Evolutionary conservation across 1,140 invertebrate genomes (phyloP), one percentile per base, ranked within the genome.

Genomic region (Nixonia krombeini): DNA sequence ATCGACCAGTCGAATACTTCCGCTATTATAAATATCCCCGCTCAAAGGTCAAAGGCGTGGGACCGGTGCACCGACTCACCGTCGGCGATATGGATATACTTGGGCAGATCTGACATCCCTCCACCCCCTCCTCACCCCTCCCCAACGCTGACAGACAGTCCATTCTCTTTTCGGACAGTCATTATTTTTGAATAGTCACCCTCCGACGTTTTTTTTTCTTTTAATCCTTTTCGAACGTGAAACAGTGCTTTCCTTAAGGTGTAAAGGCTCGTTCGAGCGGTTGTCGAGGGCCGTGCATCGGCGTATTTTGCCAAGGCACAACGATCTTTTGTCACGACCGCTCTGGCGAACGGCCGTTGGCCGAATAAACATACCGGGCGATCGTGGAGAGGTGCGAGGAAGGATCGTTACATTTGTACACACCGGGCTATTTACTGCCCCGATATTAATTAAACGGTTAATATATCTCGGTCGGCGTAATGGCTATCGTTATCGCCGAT

Each of bases 11-110:
- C 73, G 74, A 78, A 75, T 76, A 71, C 77, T 70, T 66, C 64
- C 33, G 62, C 75, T 74, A 77, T 77, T 79, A 77, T 79, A 79
- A 79, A 79, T 76, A 79, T 79, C 73, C 72, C 70, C 65, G 73
- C 59, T 65, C 66, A 72, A 68, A 68, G 66, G 56, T 56, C 46
- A 74, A 70, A 76, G 74, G 74, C 74, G 76, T 78, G 76, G 74
- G 74, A 78, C 71, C 65, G 57, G 23, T 65, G 68, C 52, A 59
- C 62, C 35, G 57, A 46, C 55, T 69, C 29, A 50, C 50, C 46
- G 45, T 29, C 31, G 51, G 8, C 46, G 51, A 49, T 66, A 55
- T 63, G 53, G 63, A 70, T 66, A 70, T 71, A 68, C 66, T 63
- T 49, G 50, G 63, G 45, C 51, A 50, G 64, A 63, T 63, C 53